Base-by-base conservation (phyloP, 2,888 invertebrate genomes). In the Hydriomena furcata region DNA sequence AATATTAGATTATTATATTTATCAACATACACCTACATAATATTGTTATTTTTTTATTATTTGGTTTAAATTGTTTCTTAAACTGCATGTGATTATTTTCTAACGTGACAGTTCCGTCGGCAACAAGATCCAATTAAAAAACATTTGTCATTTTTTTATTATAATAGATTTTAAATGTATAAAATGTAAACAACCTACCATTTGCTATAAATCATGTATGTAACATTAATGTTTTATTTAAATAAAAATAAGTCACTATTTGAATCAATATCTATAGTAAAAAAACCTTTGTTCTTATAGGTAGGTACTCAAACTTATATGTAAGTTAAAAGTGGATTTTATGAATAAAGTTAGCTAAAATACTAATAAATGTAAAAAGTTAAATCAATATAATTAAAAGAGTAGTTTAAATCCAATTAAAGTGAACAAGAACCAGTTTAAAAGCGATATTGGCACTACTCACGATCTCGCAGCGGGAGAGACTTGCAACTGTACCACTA, bases 401-500 rank as follows among this genome's bases (percentile, higher is more conserved):
- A 46, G 7, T 27, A 25, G 24, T 37, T 37, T 34, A 30, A 49
- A 46, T 50, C 13, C 24, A 46, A 48, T 51, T 47, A 25, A 28
- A 40, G 12, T 45, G 36, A 46, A 34, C 40, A 38, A 36, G n/a
- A 52, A 62, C 72, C 67, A 52, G 52, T 52, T 52, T 46, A 38
- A 49, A 34, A 51, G 31, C 46, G 42, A 48, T 20, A 58, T 57
- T 57, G 17, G 54, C 55, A 52, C 38, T 55, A 64, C 65, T 65
- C 59, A 65, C 65, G 49, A 48, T 51, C 40, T 52, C 58, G 38
- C 60, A 59, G 56, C 58, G 25, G 56, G 61, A 43, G 48, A 60
- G 30, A 49, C 57, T 55, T 37, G 53, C 44, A 60, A 63, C 55
- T 58, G 66, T 71, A 76, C 64, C 79, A 80, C 80, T 73, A 64